These are phyloP conservation scores for Idris sp. DNA, from an alignment of 1,140 invertebrate genomes.

Conservation along the genomic window DNA sequence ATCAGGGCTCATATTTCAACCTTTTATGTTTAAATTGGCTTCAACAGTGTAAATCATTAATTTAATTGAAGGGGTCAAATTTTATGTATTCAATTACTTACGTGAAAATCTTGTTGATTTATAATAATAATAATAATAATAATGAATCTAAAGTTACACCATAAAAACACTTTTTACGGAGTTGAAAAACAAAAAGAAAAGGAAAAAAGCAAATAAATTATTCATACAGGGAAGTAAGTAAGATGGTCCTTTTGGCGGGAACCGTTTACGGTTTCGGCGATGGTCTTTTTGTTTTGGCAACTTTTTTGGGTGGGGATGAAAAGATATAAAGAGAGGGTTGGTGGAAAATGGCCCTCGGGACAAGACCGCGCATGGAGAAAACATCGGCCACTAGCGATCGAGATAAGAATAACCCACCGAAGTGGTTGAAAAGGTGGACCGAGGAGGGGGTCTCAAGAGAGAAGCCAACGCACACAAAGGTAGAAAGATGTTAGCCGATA, in stretches of 20 bases:
- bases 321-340: background rate
- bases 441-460: slow-evolving; percentile 29
- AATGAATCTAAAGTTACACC: too few species aligned
- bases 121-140: too few species aligned
- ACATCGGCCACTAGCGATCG: slow-evolving; percentile 47
- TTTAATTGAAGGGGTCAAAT: too few species aligned
- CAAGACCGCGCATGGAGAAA: slow-evolving; percentile 45
- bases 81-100: too few species aligned
- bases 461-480: slow-evolving; percentile 29
- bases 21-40: too few species aligned
- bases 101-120: too few species aligned
- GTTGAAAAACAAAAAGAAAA: slow-evolving; percentile 1
- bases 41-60: too few species aligned
- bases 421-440: slow-evolving; percentile 10
- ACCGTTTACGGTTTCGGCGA: slow-evolving; percentile 40
- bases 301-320: background rate
- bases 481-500: slow-evolving; percentile 46
- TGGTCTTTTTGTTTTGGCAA: slow-evolving; percentile 51
- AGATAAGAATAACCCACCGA: slow-evolving; percentile 47
- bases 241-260: slow-evolving; percentile 34
- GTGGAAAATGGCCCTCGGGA: slow-evolving; percentile 53
- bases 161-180: too few species aligned
- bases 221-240: slow-evolving; percentile 33
- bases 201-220: slow-evolving; percentile 33
- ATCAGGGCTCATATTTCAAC: too few species aligned